These are phyloP conservation scores for Larimichthys polyactis DNA, from an alignment of 2,113 vertebrate genomes.

Conservation along the genomic window DNA sequence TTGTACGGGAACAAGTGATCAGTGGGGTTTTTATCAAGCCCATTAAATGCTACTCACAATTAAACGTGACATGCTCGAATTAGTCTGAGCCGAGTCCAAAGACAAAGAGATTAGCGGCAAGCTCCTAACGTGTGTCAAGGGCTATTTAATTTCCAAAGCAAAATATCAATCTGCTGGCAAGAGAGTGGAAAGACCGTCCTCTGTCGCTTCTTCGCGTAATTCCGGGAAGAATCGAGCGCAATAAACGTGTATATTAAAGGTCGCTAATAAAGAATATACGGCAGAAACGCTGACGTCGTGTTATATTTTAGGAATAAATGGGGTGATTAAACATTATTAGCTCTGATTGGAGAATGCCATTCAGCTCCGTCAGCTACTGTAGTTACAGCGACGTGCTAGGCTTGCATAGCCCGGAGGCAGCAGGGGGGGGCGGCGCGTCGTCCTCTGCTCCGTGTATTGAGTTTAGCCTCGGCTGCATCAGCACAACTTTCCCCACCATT, in stretches of 20 bases:
- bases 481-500: slow-evolving; percentile 68
- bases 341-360: slow-evolving; percentile 31
- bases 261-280: neutral
- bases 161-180: slow-evolving; percentile 31
- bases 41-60: slow-evolving; percentile 76
- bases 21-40: slow-evolving; percentile 76
- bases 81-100: slow-evolving; percentile 61
- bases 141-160: slow-evolving; percentile 48
- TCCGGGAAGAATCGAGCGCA: neutral
- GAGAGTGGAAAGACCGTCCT: neutral
- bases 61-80: slow-evolving; percentile 73
- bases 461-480: slow-evolving; percentile 60
- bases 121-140: slow-evolving; percentile 55
- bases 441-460: slow-evolving; percentile 48
- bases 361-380: slow-evolving; percentile 38
- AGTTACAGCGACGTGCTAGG: slow-evolving; percentile 39
- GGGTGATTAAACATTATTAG: slow-evolving; percentile 48
- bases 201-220: neutral
- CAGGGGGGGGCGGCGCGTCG: slow-evolving; percentile 17
- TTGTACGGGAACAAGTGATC: slow-evolving; percentile 76
- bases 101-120: slow-evolving; percentile 66
- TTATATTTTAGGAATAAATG: slow-evolving; percentile 12
- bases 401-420: slow-evolving; percentile 49
- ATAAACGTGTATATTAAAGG: slow-evolving; percentile 13
- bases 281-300: slow-evolving; percentile 5